phyloP scores from a whole-genome alignment of 2,797 vertebrate genomes.

The Spea hammondii region DNA sequence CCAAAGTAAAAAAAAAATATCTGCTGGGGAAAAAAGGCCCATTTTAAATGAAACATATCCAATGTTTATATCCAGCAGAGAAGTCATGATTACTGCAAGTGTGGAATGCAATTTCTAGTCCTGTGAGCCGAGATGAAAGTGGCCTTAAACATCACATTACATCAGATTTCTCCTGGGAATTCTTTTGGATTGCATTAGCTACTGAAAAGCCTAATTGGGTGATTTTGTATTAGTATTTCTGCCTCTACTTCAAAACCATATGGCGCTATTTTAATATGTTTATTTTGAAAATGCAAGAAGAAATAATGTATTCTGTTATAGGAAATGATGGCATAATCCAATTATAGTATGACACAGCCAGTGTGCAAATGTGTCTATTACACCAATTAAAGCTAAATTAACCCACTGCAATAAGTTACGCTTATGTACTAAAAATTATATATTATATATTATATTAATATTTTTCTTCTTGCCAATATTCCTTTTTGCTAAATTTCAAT shows the following conservation, averaged over 20 bases:
- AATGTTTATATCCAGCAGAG: constrained; percentile 51
- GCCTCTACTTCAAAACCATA: constrained; percentile 51
- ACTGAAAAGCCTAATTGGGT: constrained; percentile 37
- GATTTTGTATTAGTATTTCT: constrained; percentile 40
- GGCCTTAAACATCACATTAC: neutral
- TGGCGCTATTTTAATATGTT: constrained; percentile 51
- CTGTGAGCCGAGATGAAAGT: constrained; percentile 38
- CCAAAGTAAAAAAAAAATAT: neutral
- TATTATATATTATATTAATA: too few species aligned
- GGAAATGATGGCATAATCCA: constrained; percentile 34
- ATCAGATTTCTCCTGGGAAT: constrained; percentile 22
- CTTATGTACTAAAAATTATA: too few species aligned
- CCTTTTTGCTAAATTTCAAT: too few species aligned
- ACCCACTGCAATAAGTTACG: neutral
- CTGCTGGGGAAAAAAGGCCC: constrained; percentile 17
- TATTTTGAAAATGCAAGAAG: constrained; percentile 41
- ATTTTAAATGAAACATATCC: constrained; percentile 49
- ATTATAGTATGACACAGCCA: neutral
- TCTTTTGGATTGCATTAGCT: fast-evolving
- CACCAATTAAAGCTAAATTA: constrained; percentile 10
- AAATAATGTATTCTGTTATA: constrained; percentile 44
- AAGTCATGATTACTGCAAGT: constrained; percentile 49
- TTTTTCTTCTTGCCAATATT: too few species aligned
- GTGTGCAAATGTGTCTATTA: constrained; percentile 15
- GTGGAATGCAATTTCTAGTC: constrained; percentile 50